Conservation (phyloP, 1,140 invertebrate species). For the Brevipalpus yothersi region DNA sequence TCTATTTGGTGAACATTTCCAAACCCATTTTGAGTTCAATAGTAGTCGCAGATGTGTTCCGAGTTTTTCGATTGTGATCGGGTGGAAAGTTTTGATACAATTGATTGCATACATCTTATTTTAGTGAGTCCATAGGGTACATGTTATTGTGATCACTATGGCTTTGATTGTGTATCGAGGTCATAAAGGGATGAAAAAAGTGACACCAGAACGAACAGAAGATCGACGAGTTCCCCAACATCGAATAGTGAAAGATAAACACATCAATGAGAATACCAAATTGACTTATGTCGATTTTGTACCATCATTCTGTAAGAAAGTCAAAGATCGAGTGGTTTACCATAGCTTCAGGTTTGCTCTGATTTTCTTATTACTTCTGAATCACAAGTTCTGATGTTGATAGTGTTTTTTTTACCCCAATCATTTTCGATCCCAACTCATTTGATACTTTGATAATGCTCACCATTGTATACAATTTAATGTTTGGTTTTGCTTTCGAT, state of each 20-base stretch:
- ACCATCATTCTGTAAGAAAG: conserved; percentile 2
- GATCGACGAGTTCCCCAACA: neutral
- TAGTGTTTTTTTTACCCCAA: no score
- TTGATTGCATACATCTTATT: no score
- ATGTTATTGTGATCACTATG: no score
- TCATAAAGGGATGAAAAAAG: neutral
- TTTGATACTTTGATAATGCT: neutral
- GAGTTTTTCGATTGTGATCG: no score
- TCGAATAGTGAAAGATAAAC: conserved; percentile 1
- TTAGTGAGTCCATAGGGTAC: no score
- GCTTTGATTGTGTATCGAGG: neutral
- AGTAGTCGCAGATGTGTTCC: no score
- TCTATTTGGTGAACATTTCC: no score
- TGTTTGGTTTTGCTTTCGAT: no score
- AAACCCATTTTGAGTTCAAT: no score
- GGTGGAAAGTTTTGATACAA: no score
- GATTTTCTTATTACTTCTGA: no score
- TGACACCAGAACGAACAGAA: neutral
- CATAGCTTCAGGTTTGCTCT: conserved; percentile 5
- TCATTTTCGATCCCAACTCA: neutral
- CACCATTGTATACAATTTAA: neutral
- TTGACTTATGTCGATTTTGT: conserved; percentile 8
- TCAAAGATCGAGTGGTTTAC: conserved; percentile 2
- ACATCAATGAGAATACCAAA: conserved; percentile 1
- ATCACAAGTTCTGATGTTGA: no score